phyloP scores from a whole-genome alignment of 2,888 invertebrate genomes.

The Eutolmus rufibarbis region DNA sequence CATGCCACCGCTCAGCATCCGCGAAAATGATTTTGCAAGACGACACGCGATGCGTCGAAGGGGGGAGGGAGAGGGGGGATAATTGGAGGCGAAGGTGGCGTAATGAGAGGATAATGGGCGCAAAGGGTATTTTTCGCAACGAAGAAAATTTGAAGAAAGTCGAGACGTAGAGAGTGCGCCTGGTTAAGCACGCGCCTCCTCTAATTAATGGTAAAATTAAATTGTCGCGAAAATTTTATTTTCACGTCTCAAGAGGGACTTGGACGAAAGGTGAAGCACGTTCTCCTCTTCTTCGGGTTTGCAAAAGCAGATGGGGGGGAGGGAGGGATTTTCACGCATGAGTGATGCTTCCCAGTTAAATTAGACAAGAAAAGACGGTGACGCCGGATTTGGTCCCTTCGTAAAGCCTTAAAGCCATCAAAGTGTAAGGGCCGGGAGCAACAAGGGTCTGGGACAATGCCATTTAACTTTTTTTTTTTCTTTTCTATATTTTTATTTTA shows the following conservation, averaged over 20 bases:
- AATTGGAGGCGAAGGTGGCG: background rate
- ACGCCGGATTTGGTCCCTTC: background rate
- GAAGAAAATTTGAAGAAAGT: background rate
- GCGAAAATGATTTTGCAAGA: background rate
- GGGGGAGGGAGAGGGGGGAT: background rate
- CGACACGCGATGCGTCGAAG: background rate
- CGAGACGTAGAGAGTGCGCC: background rate
- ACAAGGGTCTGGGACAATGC: background rate
- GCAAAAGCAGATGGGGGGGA: background rate
- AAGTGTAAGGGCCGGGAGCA: background rate
- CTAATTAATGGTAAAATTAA: constrained; percentile 36
- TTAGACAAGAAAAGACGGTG: background rate
- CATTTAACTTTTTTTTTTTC: background rate
- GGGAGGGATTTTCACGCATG: constrained; percentile 20
- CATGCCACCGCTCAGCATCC: background rate
- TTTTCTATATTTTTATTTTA: background rate
- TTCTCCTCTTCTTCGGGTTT: background rate
- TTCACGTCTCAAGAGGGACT: background rate
- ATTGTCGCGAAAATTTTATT: constrained; percentile 32
- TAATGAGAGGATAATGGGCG: background rate
- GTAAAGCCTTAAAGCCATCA: background rate
- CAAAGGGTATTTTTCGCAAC: background rate
- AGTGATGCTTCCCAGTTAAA: constrained; percentile 22
- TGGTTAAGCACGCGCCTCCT: constrained; percentile 32
- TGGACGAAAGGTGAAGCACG: constrained; percentile 7